Percentiles rank a stretch among this genome's conserved stretches.
Conservation (phyloP, 2,113 vertebrate genomes). For the Tichodroma muraria region DNA sequence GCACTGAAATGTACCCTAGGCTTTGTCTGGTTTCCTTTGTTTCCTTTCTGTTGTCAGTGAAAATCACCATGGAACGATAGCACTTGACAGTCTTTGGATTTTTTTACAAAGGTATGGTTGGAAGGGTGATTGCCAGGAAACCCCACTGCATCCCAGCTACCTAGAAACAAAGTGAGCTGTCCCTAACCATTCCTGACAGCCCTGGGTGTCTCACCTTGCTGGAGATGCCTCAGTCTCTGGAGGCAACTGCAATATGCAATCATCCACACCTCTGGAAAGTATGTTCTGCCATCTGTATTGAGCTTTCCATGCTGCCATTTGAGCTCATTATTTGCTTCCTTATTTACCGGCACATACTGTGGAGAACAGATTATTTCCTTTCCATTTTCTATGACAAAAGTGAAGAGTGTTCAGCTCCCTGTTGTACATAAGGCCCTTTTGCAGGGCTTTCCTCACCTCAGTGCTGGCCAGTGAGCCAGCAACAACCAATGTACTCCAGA, state of each 20-base stretch:
- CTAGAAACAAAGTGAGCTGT: not conserved
- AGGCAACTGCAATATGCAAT: not conserved
- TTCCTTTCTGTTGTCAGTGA: not conserved
- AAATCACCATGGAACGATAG: not conserved
- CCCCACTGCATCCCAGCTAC: not conserved
- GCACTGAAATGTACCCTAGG: not conserved
- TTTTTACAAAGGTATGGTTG: not conserved
- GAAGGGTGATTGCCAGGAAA: not conserved
- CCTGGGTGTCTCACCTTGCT: not conserved
- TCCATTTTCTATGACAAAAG: not conserved
- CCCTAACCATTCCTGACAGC: not conserved
- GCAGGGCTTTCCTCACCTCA: not conserved
- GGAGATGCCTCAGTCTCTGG: not conserved
- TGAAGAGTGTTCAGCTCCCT: not conserved
- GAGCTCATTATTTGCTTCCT: not conserved
- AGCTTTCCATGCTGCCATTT: not conserved
- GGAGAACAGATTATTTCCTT: not conserved
- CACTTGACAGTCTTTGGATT: not conserved
- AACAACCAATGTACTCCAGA: not conserved
- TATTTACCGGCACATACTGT: not conserved
- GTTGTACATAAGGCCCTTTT: rapidly evolving
- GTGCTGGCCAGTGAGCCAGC: not conserved
- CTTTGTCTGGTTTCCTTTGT: not conserved
- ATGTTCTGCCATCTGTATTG: not conserved
- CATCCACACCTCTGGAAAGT: not conserved